Base-by-base conservation (phyloP, 2,113 vertebrate genomes). In the Pedetes capensis region DNA sequence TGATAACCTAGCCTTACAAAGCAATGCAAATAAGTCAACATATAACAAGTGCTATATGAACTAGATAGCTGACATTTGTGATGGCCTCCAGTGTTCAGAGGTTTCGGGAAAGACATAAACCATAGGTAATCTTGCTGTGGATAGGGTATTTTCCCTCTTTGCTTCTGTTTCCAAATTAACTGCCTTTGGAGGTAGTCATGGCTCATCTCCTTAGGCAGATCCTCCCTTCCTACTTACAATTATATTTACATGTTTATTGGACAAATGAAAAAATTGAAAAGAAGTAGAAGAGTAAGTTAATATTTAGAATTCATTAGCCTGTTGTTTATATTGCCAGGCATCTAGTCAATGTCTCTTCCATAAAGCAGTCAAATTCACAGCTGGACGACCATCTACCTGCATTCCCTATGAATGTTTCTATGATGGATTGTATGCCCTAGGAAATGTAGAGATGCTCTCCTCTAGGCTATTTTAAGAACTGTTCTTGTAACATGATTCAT, bases 401-500 rank as follows among this genome's bases (percentile, higher is more conserved):
- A 32, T 44, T 92, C 81, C 64, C 74, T 39, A 37, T 37, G 72
- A 86, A 61, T 44, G 13, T 74, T 88, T 88, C 72, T 29, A 49
- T 93, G 86, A 97, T 93, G 69, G 71, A 97, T 96, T 93, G 63
- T 69, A 49, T 83, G 18, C 92, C 57, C 69, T 66, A 59, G 37
- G 51, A 88, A 95, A 91, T 37, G 55, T n/a, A 55, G 86, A 87
- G 82, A 95, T 95, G 82, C 68, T 87, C 74, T 89, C 59, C 79
- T 96, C 69, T 64, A 83, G 93, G 95, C 91, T 97, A 93, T 93
- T 96, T 97, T 96, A 96, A 96, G 94, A 96, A 94, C 86, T 96
- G 93, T 87, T 96, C 96, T 96, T 94, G 93, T 96, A 96, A 91
- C 83, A 95, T 93, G 94, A 94, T 96, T 96, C 97, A 96, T 97